Evolutionary conservation across 2,113 vertebrate genomes (phyloP).

Genomic region (Orthonyx spaldingii): DNA sequence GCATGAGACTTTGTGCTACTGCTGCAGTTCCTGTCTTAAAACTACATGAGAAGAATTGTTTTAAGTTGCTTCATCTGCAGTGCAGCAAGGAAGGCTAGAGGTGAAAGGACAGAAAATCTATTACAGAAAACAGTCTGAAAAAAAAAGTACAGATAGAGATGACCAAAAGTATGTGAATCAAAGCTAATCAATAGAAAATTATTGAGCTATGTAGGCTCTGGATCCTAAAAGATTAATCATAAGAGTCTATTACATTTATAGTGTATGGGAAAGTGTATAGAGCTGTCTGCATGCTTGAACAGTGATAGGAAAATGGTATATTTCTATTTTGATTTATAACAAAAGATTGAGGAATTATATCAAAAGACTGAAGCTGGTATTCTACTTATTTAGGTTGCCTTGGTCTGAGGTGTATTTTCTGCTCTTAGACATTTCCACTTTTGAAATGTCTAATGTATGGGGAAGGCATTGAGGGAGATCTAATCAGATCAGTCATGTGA

Average conservation of each 20-base stretch:
- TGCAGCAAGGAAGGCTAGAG: slow-evolving; percentile 35
- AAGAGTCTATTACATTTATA: background rate
- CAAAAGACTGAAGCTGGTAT: background rate
- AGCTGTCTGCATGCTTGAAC: background rate
- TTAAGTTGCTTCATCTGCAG: slow-evolving; percentile 47
- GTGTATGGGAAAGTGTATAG: background rate
- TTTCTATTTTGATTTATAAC: background rate
- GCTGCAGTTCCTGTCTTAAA: slow-evolving; percentile 39
- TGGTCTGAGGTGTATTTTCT: background rate
- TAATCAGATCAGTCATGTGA: background rate
- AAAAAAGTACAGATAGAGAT: background rate
- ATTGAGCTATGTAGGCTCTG: background rate
- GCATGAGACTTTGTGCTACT: background rate
- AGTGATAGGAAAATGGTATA: background rate
- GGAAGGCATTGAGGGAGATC: background rate
- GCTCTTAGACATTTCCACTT: background rate
- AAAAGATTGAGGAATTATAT: background rate
- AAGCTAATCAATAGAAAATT: background rate
- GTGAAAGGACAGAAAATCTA: background rate
- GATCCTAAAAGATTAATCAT: background rate
- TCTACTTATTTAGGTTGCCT: background rate
- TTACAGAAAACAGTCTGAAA: background rate
- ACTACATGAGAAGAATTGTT: slow-evolving; percentile 22
- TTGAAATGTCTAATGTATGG: background rate
- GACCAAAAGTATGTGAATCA: background rate